phyloP scores from a whole-genome alignment of 2,113 vertebrate genomes.

The Melanocharis versteri region DNA sequence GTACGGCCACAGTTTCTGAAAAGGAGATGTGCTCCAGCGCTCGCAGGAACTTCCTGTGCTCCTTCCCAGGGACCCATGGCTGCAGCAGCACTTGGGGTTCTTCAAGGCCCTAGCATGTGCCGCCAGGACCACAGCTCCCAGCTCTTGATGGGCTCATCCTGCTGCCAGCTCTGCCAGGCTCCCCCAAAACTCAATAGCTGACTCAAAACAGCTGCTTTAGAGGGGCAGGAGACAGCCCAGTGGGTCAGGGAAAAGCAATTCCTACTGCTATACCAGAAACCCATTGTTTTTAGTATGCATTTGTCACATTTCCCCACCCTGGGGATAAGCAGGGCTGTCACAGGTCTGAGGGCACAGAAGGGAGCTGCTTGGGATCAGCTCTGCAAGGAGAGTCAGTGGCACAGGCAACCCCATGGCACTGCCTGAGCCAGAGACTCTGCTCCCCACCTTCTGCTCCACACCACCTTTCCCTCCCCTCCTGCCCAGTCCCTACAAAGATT shows the following conservation, averaged over 20 bases:
- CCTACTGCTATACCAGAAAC: not conserved
- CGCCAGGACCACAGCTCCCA: not conserved
- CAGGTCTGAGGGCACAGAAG: not conserved
- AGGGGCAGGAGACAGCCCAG: not conserved
- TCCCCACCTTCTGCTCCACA: not conserved
- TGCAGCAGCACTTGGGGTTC: not conserved
- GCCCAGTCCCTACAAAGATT: not conserved
- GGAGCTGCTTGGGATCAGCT: not conserved
- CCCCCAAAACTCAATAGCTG: not conserved
- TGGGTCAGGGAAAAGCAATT: not conserved
- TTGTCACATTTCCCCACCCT: not conserved
- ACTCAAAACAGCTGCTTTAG: not conserved
- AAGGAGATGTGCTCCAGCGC: not conserved
- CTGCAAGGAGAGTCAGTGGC: not conserved
- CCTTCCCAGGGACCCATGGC: accelerated
- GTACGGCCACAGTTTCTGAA: not conserved
- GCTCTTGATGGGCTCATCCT: not conserved
- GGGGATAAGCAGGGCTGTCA: not conserved
- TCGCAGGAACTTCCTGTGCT: not conserved
- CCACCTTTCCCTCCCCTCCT: not conserved
- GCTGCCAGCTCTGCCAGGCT: not conserved
- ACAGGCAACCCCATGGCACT: not conserved
- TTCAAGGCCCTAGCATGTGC: not conserved
- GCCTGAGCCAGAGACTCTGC: not conserved
- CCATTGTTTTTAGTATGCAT: not conserved